Conservation (phyloP, 1,140 invertebrate genomes). For the Periplaneta americana region DNA sequence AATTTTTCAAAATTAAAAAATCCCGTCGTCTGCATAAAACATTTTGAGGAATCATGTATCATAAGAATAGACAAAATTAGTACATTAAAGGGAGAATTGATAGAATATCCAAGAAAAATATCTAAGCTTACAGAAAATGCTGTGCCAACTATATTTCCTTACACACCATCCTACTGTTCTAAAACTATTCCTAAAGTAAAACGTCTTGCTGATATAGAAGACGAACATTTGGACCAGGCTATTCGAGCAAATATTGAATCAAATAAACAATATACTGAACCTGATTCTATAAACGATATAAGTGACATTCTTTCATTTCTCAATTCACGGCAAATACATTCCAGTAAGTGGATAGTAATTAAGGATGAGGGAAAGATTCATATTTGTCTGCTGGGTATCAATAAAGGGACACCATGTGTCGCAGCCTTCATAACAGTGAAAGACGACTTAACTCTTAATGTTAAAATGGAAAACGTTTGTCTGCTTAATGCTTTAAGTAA, state of each 20-base stretch:
- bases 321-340: no score
- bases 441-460: no score
- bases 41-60: background rate
- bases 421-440: no score
- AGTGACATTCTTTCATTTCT: background rate
- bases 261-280: background rate
- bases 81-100: no score
- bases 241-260: background rate
- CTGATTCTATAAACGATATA: background rate
- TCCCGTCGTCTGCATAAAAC: background rate
- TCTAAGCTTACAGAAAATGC: background rate
- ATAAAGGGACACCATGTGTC: no score
- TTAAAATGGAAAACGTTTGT: no score
- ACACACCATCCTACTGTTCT: background rate
- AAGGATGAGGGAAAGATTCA: no score
- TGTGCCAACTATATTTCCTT: background rate
- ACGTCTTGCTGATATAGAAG: background rate
- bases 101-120: background rate
- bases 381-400: no score
- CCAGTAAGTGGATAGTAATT: no score
- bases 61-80: background rate
- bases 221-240: background rate
- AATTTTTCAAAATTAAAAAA: no score
- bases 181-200: background rate
- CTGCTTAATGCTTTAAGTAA: no score